These are phyloP conservation scores for Drosophila rufa DNA, from an alignment of 1,140 invertebrate species.

Conservation along the genomic window DNA sequence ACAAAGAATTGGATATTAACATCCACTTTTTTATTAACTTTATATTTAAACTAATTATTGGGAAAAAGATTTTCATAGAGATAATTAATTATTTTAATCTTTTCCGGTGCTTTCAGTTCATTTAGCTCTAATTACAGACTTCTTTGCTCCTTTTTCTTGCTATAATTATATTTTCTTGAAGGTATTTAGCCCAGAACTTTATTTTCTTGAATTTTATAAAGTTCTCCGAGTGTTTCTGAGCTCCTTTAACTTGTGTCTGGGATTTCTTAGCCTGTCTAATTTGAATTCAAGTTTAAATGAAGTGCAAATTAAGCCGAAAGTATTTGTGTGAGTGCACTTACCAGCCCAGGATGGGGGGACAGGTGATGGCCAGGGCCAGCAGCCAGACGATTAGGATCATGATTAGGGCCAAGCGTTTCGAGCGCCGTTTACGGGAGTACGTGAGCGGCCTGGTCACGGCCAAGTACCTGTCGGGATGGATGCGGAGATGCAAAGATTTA, in stretches of 20 bases:
- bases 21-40: no score
- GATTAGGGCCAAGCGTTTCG: constrained; percentile 91
- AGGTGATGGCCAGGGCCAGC: constrained; percentile 92
- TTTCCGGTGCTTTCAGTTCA: not conserved
- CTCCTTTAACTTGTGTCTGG: not conserved
- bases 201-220: not conserved
- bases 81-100: not conserved
- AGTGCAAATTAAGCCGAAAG: not conserved
- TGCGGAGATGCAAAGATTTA: constrained; percentile 21
- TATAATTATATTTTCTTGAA: not conserved
- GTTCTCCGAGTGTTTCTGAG: not conserved
- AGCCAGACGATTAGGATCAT: constrained; percentile 95
- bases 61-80: no score
- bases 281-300: not conserved
- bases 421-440: constrained; percentile 91
- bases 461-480: constrained; percentile 87
- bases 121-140: not conserved
- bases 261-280: not conserved
- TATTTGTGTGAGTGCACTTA: constrained; percentile 86
- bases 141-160: not conserved
- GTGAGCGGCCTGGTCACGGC: constrained; percentile 94
- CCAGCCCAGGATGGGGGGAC: constrained; percentile 93
- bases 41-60: no score
- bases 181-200: no score
- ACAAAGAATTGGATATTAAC: no score